phyloP scores from a whole-genome alignment of 2,113 vertebrate genomes.

The Eurystomus gularis region DNA sequence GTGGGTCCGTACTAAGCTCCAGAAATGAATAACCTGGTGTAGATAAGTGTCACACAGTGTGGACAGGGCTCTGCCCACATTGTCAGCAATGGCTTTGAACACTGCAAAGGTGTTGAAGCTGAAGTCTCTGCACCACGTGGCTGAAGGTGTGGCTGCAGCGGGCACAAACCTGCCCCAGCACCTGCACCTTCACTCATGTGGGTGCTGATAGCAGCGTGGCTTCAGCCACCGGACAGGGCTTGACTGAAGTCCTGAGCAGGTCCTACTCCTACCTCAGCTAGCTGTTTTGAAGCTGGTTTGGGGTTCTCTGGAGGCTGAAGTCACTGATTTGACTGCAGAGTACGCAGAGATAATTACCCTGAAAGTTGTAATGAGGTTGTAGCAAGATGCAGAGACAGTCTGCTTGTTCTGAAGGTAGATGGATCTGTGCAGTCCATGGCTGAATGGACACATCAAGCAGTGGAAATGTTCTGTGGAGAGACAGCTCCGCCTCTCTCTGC shows the following conservation, averaged over 20 bases:
- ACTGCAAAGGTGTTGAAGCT: not conserved
- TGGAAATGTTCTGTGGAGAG: not conserved
- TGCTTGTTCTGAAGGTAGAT: not conserved
- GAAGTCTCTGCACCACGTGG: rapidly evolving
- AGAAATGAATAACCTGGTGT: rapidly evolving
- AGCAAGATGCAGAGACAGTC: not conserved
- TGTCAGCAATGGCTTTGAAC: not conserved
- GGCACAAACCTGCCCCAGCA: not conserved
- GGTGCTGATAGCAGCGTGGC: not conserved
- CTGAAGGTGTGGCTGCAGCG: not conserved
- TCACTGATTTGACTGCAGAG: not conserved
- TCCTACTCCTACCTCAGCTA: not conserved
- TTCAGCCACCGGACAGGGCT: not conserved
- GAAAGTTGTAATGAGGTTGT: not conserved
- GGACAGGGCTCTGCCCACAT: rapidly evolving
- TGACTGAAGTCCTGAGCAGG: not conserved
- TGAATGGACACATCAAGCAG: not conserved
- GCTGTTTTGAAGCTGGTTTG: not conserved
- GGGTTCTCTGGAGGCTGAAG: not conserved
- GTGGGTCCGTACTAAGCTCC: not conserved
- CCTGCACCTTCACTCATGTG: rapidly evolving
- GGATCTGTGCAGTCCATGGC: not conserved
- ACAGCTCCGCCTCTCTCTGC: not conserved
- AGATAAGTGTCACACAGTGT: rapidly evolving
- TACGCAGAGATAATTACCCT: not conserved